phyloP scores from a whole-genome alignment of 2,797 vertebrate species.

The Notamacropus eugenii region DNA sequence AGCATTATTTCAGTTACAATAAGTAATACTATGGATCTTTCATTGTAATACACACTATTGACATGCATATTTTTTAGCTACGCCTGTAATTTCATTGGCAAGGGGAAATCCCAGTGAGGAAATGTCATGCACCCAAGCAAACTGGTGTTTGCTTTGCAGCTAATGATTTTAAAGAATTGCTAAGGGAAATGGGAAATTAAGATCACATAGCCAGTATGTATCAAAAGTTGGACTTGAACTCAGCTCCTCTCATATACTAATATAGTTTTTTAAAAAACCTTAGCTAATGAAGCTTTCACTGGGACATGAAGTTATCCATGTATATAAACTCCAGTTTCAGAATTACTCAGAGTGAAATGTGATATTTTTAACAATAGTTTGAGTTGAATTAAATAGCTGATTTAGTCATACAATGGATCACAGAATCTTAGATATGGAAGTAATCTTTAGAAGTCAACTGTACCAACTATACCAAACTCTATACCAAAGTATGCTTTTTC shows the following conservation, averaged over 20 bases:
- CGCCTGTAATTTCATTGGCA: neutral
- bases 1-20: neutral
- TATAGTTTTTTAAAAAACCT: neutral
- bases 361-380: neutral
- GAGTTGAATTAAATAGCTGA: neutral
- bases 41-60: neutral
- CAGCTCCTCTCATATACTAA: neutral
- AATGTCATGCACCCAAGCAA: neutral
- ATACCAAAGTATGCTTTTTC: neutral
- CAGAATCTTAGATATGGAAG: neutral
- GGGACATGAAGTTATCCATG: constrained; percentile 26
- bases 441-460: neutral
- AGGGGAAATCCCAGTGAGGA: neutral
- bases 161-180: neutral
- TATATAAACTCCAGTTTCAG: constrained; percentile 17
- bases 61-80: neutral
- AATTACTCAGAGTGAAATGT: neutral
- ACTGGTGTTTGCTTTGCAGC: neutral
- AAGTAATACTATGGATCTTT: neutral
- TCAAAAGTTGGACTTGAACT: neutral
- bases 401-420: neutral
- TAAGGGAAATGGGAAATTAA: neutral
- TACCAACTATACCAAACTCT: neutral
- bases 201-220: neutral
- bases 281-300: constrained; percentile 22